Conservation (phyloP, 2,113 vertebrate species). For the Raphicerus campestris region DNA sequence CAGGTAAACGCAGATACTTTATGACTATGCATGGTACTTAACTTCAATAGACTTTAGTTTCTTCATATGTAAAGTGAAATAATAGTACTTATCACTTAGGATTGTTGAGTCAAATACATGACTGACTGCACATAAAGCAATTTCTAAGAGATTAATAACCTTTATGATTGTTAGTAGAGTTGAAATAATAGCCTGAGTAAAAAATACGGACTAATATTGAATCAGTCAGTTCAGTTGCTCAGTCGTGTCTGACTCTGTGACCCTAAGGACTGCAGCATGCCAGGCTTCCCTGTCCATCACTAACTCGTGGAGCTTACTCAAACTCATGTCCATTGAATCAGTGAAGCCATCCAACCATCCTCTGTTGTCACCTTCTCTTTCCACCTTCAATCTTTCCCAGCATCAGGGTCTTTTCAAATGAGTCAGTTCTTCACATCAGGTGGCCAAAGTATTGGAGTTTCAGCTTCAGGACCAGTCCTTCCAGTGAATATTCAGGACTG, state of each 20-base stretch:
- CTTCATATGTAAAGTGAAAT: neutral
- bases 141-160: neutral
- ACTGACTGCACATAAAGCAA: neutral
- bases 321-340: neutral
- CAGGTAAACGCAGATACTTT: neutral
- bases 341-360: neutral
- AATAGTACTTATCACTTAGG: neutral
- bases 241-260: neutral
- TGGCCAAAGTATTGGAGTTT: neutral
- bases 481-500: neutral
- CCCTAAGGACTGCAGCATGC: neutral
- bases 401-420: neutral
- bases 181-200: neutral
- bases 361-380: neutral
- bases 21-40: neutral
- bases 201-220: neutral
- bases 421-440: neutral
- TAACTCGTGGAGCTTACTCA: neutral
- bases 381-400: neutral
- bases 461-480: neutral
- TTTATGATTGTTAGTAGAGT: neutral
- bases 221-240: neutral
- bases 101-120: neutral
- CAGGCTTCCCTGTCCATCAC: neutral
- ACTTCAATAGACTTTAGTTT: neutral